Base-by-base conservation (phyloP, 2,888 invertebrate genomes). In the Cybosia mesomella region DNA sequence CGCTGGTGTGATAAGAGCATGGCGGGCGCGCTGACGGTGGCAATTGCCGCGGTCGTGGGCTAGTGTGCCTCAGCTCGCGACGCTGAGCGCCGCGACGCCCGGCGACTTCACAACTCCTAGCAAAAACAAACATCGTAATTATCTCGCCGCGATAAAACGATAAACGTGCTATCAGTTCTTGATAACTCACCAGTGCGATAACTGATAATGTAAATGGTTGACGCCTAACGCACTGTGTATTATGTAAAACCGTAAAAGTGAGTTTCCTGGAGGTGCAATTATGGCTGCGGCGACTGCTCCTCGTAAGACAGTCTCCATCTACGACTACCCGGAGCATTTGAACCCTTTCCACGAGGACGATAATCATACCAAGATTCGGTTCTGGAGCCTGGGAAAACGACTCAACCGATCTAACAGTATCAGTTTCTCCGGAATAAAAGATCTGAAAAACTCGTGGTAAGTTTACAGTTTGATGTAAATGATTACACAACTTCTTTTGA, bases 301-400 rank as follows among this genome's bases (percentile, higher is more conserved):
- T 67, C 93, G 95, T 79, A 95, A 95, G 87, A 89, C 94, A 54
- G 80, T 94, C 76, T 96, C 96, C 62, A 95, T 96, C 81, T 95
- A 96, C 87, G 96, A 97, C 88, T 97, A 97, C 89, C 97, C 97
- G 59, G 97, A 97, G 85, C 97, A 97, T 87, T 93, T 97, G 75
- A 97, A 97, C 91, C 97, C 97, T 28, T 97, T 97, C 88, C 96
- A 96, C 75, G 97, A 97, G 80, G 96, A 96, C 66, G 96, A 96
- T 76, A 95, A 96, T 86, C 96, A 96, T 84, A 96, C 95, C 83
- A 95, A 95, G 82, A 93, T 96, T 73, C 89, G 96, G 66, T 96
- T 96, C 87, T 96, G 96, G 96, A 95, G 95, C 24, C 90, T 96
- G 34, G 95, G 95, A 58, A 92, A 91, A 77, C 95, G 95, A 82